These are phyloP conservation scores for Eumeta japonica DNA, from an alignment of 1,140 invertebrate species.

Conservation along the genomic window DNA sequence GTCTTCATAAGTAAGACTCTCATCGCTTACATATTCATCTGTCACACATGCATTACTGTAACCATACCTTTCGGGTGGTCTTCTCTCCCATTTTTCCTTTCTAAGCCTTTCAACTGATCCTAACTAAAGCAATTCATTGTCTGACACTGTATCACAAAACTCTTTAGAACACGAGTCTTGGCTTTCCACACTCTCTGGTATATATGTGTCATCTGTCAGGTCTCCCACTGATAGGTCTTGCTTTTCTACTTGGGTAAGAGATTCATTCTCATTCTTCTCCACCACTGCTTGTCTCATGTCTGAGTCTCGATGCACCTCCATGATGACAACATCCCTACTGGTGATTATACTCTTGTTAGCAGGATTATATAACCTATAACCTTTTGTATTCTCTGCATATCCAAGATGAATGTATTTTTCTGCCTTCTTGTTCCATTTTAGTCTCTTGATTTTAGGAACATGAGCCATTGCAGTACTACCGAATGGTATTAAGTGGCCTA, in stretches of 20 bases:
- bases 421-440: constrained; percentile 24
- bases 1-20: constrained; percentile 5
- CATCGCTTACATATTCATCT: constrained; percentile 1
- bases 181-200: neutral
- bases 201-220: neutral
- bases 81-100: neutral
- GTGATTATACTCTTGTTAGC: constrained; percentile 17
- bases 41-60: constrained; percentile 1
- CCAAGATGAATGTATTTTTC: constrained; percentile 25
- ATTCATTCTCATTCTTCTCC: neutral
- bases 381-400: constrained; percentile 25
- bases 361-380: constrained; percentile 37
- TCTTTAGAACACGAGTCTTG: no score
- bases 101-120: neutral
- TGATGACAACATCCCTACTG: constrained; percentile 23
- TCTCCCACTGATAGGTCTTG: neutral
- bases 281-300: constrained; percentile 1
- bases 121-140: no score
- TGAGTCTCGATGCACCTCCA: constrained; percentile 9
- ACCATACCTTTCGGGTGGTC: constrained; percentile 3
- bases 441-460: constrained; percentile 17
- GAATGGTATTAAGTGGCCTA: constrained; percentile 35
- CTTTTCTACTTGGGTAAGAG: neutral
- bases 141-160: no score
- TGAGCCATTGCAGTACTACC: constrained; percentile 19